Evolutionary conservation across 2,888 invertebrate species (phyloP).

Genomic region (Scaptomyza tumidula): DNA sequence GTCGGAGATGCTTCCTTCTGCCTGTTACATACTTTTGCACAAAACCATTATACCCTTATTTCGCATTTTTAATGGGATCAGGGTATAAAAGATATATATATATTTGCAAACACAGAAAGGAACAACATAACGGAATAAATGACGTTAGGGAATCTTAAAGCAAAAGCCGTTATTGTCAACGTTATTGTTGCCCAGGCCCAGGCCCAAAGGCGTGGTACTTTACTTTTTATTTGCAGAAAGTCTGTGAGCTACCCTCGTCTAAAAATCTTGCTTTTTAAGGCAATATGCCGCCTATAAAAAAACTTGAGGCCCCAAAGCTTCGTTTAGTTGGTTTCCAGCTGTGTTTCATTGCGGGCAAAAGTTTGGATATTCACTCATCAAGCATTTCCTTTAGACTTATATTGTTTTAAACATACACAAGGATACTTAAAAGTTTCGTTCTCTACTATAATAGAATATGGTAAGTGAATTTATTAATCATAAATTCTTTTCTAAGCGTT

Average conservation of each 20-base stretch:
- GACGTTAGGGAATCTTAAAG: too few relatives aligned
- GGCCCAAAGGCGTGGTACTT: too few relatives aligned
- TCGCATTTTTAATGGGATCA: too few relatives aligned
- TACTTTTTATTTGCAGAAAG: background rate
- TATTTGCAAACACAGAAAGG: too few relatives aligned
- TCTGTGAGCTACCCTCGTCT: constrained; percentile 11
- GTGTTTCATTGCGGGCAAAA: constrained; percentile 84
- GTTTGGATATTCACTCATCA: constrained; percentile 54
- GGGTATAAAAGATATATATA: too few relatives aligned
- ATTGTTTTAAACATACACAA: background rate
- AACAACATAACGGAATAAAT: too few relatives aligned
- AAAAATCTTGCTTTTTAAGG: constrained; percentile 6
- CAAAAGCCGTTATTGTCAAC: too few relatives aligned
- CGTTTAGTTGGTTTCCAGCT: constrained; percentile 83
- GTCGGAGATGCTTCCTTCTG: too few relatives aligned
- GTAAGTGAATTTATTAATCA: constrained; percentile 29
- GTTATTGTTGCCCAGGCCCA: too few relatives aligned
- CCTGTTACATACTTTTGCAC: too few relatives aligned
- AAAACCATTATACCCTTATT: too few relatives aligned
- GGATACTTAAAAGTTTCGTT: background rate
- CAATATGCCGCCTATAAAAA: constrained; percentile 61
- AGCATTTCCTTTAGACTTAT: background rate
- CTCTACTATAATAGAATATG: constrained; percentile 37
- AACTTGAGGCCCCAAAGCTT: constrained; percentile 32
- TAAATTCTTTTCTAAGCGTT: background rate